These are phyloP conservation scores for Myotis pilosus DNA, from an alignment of 2,797 vertebrate species.

Conservation along the genomic window DNA sequence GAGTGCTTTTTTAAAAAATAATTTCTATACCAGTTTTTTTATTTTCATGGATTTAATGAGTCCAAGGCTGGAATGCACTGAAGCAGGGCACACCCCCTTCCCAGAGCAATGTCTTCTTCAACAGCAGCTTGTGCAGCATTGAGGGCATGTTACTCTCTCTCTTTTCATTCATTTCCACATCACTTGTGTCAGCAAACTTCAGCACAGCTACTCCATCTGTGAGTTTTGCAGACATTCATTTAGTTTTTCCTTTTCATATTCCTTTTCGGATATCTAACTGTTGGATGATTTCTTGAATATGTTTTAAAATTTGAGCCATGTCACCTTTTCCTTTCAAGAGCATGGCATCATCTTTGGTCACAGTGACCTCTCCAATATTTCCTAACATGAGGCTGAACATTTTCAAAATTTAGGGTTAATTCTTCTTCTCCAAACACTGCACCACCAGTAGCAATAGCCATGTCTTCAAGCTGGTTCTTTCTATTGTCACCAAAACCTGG, in stretches of 20 bases:
- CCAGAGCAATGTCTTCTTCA: slow-evolving; percentile 84
- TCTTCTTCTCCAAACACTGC: background rate
- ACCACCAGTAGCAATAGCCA: background rate
- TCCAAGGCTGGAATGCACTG: slow-evolving; percentile 94
- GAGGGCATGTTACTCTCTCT: background rate
- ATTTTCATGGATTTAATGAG: slow-evolving; percentile 87
- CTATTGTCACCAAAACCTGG: background rate
- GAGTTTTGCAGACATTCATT: background rate
- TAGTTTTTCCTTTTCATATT: background rate
- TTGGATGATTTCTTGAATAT: background rate
- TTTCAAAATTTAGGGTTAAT: background rate
- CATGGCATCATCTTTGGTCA: background rate
- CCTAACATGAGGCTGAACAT: background rate
- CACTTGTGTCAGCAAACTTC: background rate
- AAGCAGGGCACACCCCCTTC: slow-evolving; percentile 94
- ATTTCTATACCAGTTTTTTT: slow-evolving; percentile 96
- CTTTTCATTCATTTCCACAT: slow-evolving; percentile 6
- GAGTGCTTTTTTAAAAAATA: slow-evolving; percentile 88
- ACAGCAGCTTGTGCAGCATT: slow-evolving; percentile 64
- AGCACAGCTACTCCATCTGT: background rate
- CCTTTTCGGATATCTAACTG: background rate
- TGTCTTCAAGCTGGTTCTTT: background rate
- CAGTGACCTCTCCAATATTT: background rate
- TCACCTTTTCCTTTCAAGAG: background rate
- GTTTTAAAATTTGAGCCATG: background rate